Conservation (phyloP, 2,797 vertebrate species). For the Masticophis lateralis region DNA sequence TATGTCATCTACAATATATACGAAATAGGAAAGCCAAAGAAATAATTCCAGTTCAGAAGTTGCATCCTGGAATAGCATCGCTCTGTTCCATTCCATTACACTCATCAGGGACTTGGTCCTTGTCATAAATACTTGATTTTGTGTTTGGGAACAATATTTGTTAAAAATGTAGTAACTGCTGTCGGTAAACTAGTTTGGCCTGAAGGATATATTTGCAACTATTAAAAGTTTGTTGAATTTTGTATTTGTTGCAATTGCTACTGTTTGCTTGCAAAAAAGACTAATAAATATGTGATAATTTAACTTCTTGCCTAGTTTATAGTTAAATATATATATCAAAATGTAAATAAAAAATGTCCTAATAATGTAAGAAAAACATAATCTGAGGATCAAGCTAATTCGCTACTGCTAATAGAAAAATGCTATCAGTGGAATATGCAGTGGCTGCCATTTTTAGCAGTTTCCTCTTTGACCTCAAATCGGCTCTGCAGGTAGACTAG, state of each 20-base stretch:
- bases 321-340: not conserved
- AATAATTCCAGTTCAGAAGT: constrained; percentile 62
- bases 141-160: constrained; percentile 83
- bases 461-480: not conserved
- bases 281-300: not conserved
- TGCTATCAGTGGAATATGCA: not conserved
- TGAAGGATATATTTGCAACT: not conserved
- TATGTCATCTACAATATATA: constrained; percentile 78
- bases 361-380: not conserved
- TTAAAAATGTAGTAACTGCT: constrained; percentile 67
- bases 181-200: constrained; percentile 78
- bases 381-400: not conserved
- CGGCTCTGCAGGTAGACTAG: not conserved
- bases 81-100: constrained; percentile 56
- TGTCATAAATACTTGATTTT: constrained; percentile 61
- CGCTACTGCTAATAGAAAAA: not conserved
- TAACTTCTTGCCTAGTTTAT: not conserved
- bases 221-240: not conserved
- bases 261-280: not conserved
- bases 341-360: not conserved
- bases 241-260: not conserved
- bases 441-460: not conserved
- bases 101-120: constrained; percentile 61
- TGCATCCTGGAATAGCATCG: constrained; percentile 34
- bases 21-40: constrained; percentile 78